Percentiles rank a stretch among this genome's conserved stretches.
phyloP scores from a whole-genome alignment of 37 sponge, comb jelly and placozoan genomes.

The Axinella damicornis region DNA sequence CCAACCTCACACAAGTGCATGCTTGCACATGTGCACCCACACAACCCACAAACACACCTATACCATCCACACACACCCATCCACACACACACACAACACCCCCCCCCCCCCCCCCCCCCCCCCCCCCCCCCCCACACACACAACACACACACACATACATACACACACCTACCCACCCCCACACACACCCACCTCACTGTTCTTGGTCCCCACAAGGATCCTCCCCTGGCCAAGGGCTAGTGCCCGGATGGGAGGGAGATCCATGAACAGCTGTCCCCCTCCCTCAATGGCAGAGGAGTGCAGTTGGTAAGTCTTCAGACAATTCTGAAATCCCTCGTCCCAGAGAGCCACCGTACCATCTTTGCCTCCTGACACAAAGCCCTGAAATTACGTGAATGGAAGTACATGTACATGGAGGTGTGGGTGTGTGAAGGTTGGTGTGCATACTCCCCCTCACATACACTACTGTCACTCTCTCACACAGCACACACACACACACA shows the following conservation, averaged over 20 bases:
- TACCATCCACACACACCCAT: conserved; percentile 5
- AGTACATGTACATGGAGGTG: not conserved
- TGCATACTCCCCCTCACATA: conserved; percentile 2
- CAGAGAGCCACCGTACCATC: conserved; percentile 91
- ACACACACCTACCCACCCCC: not conserved
- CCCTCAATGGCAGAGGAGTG: conserved; percentile 50
- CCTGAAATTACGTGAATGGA: conserved; percentile 46
- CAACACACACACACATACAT: conserved; percentile 14
- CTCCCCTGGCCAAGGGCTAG: conserved; percentile 82
- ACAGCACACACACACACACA: conserved; percentile 36
- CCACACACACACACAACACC: not conserved
- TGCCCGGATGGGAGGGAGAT: conserved; percentile 84
- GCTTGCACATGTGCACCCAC: not conserved
- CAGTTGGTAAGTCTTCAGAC: conserved; percentile 78
- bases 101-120: no score
- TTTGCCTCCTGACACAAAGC: conserved; percentile 95
- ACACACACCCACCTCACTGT: conserved; percentile 73
- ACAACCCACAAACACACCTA: not conserved
- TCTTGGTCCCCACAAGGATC: conserved; percentile 94
- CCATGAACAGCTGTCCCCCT: conserved; percentile 44
- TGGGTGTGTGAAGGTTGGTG: not conserved
- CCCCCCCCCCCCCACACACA: not conserved
- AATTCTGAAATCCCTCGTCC: conserved; percentile 81
- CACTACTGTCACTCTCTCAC: no score
- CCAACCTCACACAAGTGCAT: no score